Evolutionary conservation across 2,888 invertebrate genomes (phyloP).

Genomic region (Epirrita christyi): DNA sequence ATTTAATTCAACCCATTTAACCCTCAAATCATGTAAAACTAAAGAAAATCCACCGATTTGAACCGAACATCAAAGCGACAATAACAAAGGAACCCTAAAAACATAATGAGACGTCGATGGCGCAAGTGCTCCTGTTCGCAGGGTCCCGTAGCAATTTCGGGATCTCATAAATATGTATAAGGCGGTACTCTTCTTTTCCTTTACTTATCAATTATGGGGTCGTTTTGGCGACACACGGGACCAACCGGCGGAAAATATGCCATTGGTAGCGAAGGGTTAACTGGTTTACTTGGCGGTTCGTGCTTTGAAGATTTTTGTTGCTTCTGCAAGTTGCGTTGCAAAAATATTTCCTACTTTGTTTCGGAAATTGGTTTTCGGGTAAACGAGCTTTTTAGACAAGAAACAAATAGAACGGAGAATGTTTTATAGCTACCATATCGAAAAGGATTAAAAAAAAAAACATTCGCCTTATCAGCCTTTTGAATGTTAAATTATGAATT

Average conservation of each 20-base stretch:
- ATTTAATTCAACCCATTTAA: slow-evolving; percentile 42
- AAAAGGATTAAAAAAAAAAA: no score
- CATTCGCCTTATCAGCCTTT: no score
- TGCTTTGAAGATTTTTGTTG: slow-evolving; percentile 56
- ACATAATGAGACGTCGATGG: slow-evolving; percentile 78
- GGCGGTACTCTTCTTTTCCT: slow-evolving; percentile 82
- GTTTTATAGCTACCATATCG: no score
- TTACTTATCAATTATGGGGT: slow-evolving; percentile 84
- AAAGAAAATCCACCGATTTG: slow-evolving; percentile 73
- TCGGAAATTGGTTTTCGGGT: slow-evolving; percentile 20
- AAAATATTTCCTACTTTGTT: slow-evolving; percentile 36
- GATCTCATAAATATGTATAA: slow-evolving; percentile 83
- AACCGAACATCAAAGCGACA: slow-evolving; percentile 75
- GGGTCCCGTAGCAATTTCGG: slow-evolving; percentile 80
- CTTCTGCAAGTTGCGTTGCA: slow-evolving; percentile 38
- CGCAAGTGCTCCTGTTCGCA: slow-evolving; percentile 81
- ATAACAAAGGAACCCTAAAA: slow-evolving; percentile 81
- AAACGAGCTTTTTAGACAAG: background rate
- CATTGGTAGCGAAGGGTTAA: slow-evolving; percentile 70
- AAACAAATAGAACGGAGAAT: no score
- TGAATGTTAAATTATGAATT: no score
- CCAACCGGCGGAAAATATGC: slow-evolving; percentile 64
- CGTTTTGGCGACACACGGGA: slow-evolving; percentile 76
- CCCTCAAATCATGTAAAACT: slow-evolving; percentile 61
- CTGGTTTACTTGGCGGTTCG: slow-evolving; percentile 43